Conservation (phyloP, 2,797 vertebrate species). For the Syngnathus rostellatus region DNA sequence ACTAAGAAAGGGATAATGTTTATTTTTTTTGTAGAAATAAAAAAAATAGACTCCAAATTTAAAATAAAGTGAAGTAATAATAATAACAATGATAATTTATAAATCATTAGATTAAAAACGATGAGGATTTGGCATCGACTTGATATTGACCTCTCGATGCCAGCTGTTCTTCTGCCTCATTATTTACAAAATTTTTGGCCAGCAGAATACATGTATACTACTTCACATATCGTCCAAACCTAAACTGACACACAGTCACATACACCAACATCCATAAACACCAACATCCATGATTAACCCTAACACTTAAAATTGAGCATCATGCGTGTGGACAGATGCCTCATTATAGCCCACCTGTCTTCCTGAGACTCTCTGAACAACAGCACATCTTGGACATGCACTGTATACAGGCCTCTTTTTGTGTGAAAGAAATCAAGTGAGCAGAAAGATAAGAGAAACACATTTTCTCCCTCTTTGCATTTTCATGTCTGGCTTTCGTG, state of each 20-base stretch:
- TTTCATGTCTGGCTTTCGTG: not conserved
- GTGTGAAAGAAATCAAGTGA: not conserved
- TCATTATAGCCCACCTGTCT: not conserved
- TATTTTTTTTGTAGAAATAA: conserved; percentile 14
- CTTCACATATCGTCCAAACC: conserved; percentile 15
- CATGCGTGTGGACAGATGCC: conserved; percentile 2
- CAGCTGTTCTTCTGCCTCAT: conserved; percentile 42
- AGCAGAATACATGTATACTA: conserved; percentile 11
- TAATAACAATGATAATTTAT: not conserved
- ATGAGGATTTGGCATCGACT: conserved; percentile 22
- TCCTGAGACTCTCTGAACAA: not conserved
- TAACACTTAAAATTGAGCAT: not conserved
- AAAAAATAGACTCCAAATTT: not conserved
- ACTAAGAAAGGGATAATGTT: conserved; percentile 12
- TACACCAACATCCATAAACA: conserved; percentile 14
- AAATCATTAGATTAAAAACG: not conserved
- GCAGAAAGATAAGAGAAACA: not conserved
- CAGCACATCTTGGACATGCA: not conserved
- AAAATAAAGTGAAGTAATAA: not conserved
- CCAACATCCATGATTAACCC: conserved; percentile 4
- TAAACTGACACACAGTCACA: conserved; percentile 23
- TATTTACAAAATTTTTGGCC: conserved; percentile 34
- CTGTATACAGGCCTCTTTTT: not conserved
- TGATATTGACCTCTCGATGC: conserved; percentile 44
- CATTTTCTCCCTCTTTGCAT: not conserved